These are phyloP conservation scores for Poecilia gillii DNA, from an alignment of 2,797 vertebrate species.

Conservation along the genomic window DNA sequence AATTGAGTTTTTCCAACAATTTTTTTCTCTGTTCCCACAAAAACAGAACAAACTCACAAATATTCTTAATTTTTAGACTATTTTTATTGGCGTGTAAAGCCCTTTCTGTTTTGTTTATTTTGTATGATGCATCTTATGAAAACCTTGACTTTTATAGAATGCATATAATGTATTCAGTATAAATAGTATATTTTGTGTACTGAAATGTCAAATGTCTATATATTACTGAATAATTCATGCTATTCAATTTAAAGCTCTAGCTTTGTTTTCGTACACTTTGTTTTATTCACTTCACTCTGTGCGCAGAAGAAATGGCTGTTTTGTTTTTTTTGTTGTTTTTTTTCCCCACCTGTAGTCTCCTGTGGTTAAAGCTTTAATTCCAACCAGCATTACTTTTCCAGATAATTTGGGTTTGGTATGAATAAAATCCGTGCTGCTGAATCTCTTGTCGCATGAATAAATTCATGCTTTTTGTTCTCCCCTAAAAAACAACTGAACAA, in stretches of 20 bases:
- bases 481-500: conserved; percentile 1
- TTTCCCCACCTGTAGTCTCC: conserved; percentile 19
- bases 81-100: conserved; percentile 17
- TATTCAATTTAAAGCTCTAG: conserved; percentile 7
- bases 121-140: not conserved
- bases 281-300: conserved; percentile 10
- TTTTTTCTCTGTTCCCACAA: not conserved
- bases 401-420: conserved; percentile 38
- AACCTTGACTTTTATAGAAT: conserved; percentile 11
- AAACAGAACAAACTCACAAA: conserved; percentile 1
- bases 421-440: conserved; percentile 30
- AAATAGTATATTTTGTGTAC: conserved; percentile 24
- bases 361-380: conserved; percentile 19
- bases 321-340: not conserved
- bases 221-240: conserved; percentile 16
- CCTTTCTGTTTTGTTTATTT: conserved; percentile 10
- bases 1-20: conserved; percentile 4
- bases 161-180: conserved; percentile 20
- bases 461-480: conserved; percentile 28
- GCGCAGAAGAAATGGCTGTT: conserved; percentile 31
- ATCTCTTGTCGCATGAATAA: conserved; percentile 47
- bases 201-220: conserved; percentile 33
- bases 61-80: not conserved
- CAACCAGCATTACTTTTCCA: conserved; percentile 41
- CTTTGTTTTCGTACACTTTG: not conserved